Base-by-base conservation (phyloP, 2,797 vertebrate genomes). In the Neosalanx taihuensis region DNA sequence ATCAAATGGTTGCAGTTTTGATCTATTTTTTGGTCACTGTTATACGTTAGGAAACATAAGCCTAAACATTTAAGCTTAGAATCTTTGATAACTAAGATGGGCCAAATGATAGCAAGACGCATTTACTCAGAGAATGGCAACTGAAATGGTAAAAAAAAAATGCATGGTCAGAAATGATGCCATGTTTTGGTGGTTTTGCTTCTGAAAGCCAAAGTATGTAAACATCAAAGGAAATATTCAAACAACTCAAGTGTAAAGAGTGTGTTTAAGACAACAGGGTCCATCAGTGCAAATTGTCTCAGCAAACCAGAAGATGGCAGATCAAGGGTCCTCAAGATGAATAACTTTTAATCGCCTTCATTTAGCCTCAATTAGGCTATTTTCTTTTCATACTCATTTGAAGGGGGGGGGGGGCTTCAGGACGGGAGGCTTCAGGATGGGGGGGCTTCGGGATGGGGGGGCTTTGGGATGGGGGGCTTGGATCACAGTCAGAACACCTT, bases 201-300 rank as follows among this genome's bases (percentile, higher is more conserved):
- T 85, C 72, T 67, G 53, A 76, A 64, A 53, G 67, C 76, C 77
- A 76, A 73, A 17, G 18, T 31, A 80, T 80, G 78, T 90, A 86
- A 86, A 88, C 83, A 79, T 73, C 62, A 1, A 71, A 78, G n/a
- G 62, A 81, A 56, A 31, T 30, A n/a, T 29, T 51, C 75, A 79
- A 69, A 9, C 18, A 74, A 78, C 72, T 67, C 30, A 46, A 46
- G 9, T 46, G 63, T 74, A 46, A 12, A 18, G 53, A 30, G 68
- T 49, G 4, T 49, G 72, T 76, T 85, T 83, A 87, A 89, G 80
- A 88, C 86, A 87, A 76, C 9, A 70, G 23, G 85, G 85, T 79
- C 83, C 75, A 77, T 86, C 80, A 87, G 89, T 91, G 90, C 89
- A 90, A 90, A 86, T 81, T 59, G 74, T 83, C 71, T 72, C 7